phyloP scores from a whole-genome alignment of 2,888 invertebrate genomes.

The Fabriciana adippe region DNA sequence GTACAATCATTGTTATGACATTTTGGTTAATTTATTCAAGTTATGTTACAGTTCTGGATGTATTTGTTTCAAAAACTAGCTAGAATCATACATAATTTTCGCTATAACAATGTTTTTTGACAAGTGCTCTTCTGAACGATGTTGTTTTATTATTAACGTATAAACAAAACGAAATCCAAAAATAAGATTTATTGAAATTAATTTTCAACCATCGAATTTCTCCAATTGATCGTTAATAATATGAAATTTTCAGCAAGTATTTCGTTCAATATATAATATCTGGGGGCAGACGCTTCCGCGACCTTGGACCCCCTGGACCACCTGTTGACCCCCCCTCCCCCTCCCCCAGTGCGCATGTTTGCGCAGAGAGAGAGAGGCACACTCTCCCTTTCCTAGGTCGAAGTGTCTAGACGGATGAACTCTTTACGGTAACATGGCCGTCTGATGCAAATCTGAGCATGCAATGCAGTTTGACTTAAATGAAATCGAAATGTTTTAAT shows the following conservation, averaged over 20 bases:
- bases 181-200: background rate
- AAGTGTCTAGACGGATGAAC: slow-evolving; percentile 80
- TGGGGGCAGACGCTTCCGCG: slow-evolving; percentile 77
- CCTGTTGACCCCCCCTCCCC: slow-evolving; percentile 58
- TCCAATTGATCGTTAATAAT: slow-evolving; percentile 3
- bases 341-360: slow-evolving; percentile 74
- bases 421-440: slow-evolving; percentile 60
- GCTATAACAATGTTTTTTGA: background rate
- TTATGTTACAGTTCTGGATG: background rate
- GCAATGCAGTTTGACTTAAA: slow-evolving; percentile 27
- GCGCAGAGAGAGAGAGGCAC: slow-evolving; percentile 61
- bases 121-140: too few relatives aligned
- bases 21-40: slow-evolving; percentile 6
- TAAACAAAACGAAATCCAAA: background rate
- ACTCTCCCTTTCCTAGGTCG: slow-evolving; percentile 71
- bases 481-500: too few relatives aligned
- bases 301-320: slow-evolving; percentile 70
- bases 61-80: too few relatives aligned
- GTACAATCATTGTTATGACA: slow-evolving; percentile 14
- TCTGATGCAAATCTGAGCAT: slow-evolving; percentile 35
- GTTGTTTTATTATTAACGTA: background rate
- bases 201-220: background rate
- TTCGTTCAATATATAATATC: slow-evolving; percentile 62
- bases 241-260: slow-evolving; percentile 12
- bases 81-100: background rate